A percentile compares a stretch with the other conserved stretches of the same genome.
Conservation (phyloP, 2,888 invertebrate species). For the Melieria crassipennis region DNA sequence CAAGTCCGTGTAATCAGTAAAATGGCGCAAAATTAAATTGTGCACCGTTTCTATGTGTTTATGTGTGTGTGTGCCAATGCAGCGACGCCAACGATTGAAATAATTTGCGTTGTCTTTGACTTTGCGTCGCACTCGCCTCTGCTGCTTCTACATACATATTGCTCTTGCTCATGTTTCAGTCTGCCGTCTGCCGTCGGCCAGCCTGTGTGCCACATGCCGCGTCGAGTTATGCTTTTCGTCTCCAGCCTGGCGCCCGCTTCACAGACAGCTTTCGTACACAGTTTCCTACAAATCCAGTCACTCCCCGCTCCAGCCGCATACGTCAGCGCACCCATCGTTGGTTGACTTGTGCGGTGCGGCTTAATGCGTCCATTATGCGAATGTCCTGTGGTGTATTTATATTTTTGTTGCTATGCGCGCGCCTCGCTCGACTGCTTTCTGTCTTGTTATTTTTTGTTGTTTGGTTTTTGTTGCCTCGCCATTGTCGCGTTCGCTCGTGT, state of each 20-base stretch:
- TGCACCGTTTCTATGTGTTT: not conserved
- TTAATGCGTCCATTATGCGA: slow-evolving; percentile 28
- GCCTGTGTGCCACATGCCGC: not conserved
- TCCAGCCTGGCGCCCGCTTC: not conserved
- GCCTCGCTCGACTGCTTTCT: not conserved
- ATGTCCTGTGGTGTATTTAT: slow-evolving; percentile 25
- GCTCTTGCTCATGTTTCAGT: too few species aligned
- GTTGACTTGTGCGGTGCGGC: not conserved
- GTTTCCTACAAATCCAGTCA: too few species aligned
- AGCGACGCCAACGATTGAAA: slow-evolving; percentile 31
- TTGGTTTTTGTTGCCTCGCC: not conserved
- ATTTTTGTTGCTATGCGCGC: not conserved
- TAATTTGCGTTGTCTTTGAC: slow-evolving; percentile 18
- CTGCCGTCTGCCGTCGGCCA: not conserved
- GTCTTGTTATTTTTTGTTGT: not conserved
- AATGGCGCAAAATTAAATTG: not conserved
- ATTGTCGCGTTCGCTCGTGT: not conserved
- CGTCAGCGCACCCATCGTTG: not conserved
- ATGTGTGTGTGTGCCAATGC: not conserved
- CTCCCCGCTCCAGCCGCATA: too few species aligned
- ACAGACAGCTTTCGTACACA: too few species aligned
- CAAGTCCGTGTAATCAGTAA: too few species aligned
- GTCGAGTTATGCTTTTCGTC: not conserved
- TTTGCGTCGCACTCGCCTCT: too few species aligned
- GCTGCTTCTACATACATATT: too few species aligned